Evolutionary conservation across 2,888 invertebrate genomes (phyloP), one percentile per base, ranked within the genome.

Genomic region (Spisula subtruncata): DNA sequence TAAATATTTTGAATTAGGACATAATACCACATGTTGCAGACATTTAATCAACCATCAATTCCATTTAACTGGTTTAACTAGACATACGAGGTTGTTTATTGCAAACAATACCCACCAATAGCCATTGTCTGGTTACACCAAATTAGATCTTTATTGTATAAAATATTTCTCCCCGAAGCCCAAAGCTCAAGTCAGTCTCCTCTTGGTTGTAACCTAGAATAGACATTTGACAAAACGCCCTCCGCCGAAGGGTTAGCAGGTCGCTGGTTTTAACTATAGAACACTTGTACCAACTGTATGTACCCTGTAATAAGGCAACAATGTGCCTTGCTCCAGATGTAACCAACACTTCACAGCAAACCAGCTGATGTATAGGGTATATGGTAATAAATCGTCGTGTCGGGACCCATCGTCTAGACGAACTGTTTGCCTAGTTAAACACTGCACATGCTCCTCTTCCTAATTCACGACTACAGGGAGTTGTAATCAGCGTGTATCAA

Each of bases 1-100:
- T 35, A 79, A 25, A 54, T 35, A 51, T 48, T 54, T 79, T 80
- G 75, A 85, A 85, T 29, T 80, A 79, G 20, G 35, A 54, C 79
- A 79, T 80, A 75, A 60, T 79, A 41, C 54, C 56, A 79, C 51
- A 54, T 80, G 79, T 60, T 32, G 51, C 35, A 75, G 32, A 35
- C 41, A 81, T 80, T 56, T 41, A 54, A 51, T 75, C 56, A 41
- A 5, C 46, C 85, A 80, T 81, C 60, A 85, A 81, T 56, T 56
- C 81, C 20, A 86, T 81, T 84, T 71, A 66, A 56, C 32, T 75
- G 35, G 85, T 81, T 84, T 54, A 66, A 56, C 32, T 75, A 75
- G 85, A 83, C 85, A 86, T 82, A 12, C 66, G 83, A 88, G 51
- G 85, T 86, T 88, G 66, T 90, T 85, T 85, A 86, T 54, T 75